Percentiles rank a stretch among this genome's conserved stretches.
phyloP scores from a whole-genome alignment of 2,888 invertebrate species.

The Nemoura dubitans region DNA sequence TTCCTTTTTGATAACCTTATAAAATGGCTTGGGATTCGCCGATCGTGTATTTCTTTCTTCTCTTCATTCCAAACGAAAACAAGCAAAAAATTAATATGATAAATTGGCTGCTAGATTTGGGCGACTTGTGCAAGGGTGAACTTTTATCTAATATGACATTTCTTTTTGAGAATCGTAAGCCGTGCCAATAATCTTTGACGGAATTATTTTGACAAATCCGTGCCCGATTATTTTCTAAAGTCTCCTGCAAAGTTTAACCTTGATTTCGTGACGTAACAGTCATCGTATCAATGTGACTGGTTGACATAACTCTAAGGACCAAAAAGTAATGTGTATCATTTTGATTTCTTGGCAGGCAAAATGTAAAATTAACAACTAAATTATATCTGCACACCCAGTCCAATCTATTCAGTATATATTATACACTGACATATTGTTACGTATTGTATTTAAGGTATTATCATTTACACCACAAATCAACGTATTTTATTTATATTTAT shows the following conservation, averaged over 20 bases:
- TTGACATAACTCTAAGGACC: not conserved
- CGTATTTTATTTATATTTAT: not conserved
- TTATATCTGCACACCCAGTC: not conserved
- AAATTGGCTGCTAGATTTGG: not conserved
- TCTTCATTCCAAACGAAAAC: not conserved
- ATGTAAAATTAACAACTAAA: not conserved
- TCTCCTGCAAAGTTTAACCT: not conserved
- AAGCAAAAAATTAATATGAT: too few relatives aligned
- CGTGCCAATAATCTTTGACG: not conserved
- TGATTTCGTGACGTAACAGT: not conserved
- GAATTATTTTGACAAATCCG: not conserved
- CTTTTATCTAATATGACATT: not conserved
- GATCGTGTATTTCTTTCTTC: not conserved
- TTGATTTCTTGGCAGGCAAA: not conserved
- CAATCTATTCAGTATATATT: not conserved
- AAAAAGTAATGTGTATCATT: not conserved
- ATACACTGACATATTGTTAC: not conserved
- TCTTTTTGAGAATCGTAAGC: not conserved
- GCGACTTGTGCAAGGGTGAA: not conserved
- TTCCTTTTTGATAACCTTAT: not conserved
- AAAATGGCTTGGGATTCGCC: not conserved
- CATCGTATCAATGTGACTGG: not conserved
- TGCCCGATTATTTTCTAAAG: not conserved
- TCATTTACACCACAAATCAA: constrained; percentile 12
- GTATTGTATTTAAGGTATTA: not conserved